These are phyloP conservation scores for Cygnus olor DNA, from an alignment of 2,797 vertebrate genomes.

Conservation along the genomic window DNA sequence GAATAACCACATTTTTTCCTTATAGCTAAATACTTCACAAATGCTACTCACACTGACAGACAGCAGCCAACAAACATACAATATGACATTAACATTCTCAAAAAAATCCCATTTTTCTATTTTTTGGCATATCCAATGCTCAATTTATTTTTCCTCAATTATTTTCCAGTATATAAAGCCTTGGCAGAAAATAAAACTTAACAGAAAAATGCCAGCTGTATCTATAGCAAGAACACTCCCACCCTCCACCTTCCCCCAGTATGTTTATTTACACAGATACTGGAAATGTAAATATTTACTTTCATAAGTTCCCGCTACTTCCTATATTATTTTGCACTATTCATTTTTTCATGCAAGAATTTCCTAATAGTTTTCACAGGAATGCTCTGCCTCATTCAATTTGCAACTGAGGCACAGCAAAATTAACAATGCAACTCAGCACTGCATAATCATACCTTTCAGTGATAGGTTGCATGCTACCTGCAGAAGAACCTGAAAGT, in stretches of 20 bases:
- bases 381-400: neutral
- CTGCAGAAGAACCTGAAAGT: neutral
- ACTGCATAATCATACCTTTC: neutral
- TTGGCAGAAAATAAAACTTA: neutral
- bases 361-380: neutral
- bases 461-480: neutral
- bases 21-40: constrained; percentile 15
- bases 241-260: too few species aligned
- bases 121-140: neutral
- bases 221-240: neutral
- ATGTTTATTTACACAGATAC: neutral
- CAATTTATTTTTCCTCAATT: neutral
- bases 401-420: neutral
- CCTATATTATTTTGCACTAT: neutral
- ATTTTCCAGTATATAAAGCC: neutral
- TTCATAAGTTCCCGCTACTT: neutral
- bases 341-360: neutral
- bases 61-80: constrained; percentile 6
- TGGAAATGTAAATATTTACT: neutral
- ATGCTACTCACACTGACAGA: neutral
- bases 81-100: neutral
- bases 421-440: neutral
- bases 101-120: neutral
- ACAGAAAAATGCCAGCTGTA: neutral
- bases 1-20: constrained; percentile 27